A percentile compares a stretch with the other conserved stretches of the same genome.
Evolutionary conservation across 1,140 invertebrate species (phyloP).

Genomic region (Spodoptera frugiperda): DNA sequence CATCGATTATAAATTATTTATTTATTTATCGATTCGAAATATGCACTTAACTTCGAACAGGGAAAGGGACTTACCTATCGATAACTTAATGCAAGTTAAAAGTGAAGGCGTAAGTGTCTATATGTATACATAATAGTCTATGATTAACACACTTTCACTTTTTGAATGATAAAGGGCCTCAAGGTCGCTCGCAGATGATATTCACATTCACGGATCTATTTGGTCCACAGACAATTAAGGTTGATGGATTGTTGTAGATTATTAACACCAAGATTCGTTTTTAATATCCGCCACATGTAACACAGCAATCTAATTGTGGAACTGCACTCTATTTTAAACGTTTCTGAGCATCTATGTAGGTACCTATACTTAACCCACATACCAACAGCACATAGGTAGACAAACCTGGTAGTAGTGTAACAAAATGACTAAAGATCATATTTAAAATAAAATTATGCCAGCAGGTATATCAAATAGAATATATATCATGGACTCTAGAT

Average conservation of each 20-base stretch:
- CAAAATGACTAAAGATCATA: too few relatives aligned
- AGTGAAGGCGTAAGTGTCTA: slow-evolving; percentile 36
- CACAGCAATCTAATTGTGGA: neutral
- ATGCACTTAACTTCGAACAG: slow-evolving; percentile 10
- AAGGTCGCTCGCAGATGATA: slow-evolving; percentile 34
- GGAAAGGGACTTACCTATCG: neutral
- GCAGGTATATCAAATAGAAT: neutral
- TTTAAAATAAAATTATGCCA: too few relatives aligned
- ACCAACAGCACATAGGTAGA: too few relatives aligned
- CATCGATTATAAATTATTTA: slow-evolving; percentile 3
- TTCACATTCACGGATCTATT: slow-evolving; percentile 30
- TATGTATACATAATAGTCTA: slow-evolving; percentile 16
- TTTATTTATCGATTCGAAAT: slow-evolving; percentile 7
- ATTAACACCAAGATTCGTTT: slow-evolving; percentile 6
- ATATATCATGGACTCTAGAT: slow-evolving; percentile 11
- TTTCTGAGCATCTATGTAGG: too few relatives aligned
- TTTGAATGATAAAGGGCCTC: slow-evolving; percentile 42
- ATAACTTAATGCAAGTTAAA: slow-evolving; percentile 29
- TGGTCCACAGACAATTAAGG: slow-evolving; percentile 19
- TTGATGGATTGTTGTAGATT: slow-evolving; percentile 32
- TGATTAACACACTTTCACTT: slow-evolving; percentile 45
- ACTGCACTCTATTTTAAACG: too few relatives aligned
- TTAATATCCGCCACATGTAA: slow-evolving; percentile 5
- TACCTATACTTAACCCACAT: too few relatives aligned
- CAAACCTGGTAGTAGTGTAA: too few relatives aligned